Percentiles rank a stretch among this genome's conserved stretches.
These are phyloP conservation scores for Gymnocheta viridis DNA, from an alignment of 2,888 invertebrate species.

Conservation along the genomic window DNA sequence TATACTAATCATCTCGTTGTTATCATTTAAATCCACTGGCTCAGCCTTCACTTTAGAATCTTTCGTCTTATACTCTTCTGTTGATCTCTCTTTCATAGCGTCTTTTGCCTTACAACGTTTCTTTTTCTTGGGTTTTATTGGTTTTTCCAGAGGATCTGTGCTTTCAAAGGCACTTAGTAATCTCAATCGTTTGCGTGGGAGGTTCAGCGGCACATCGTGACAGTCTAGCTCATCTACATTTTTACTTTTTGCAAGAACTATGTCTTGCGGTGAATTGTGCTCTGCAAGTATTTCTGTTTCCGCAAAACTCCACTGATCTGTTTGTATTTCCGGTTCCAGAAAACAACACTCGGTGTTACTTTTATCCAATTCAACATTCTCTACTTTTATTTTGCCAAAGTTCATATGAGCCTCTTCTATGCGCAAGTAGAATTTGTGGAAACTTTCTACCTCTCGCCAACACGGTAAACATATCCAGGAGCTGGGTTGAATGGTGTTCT, in stretches of 20 bases:
- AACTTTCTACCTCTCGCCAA: slow-evolving; percentile 45
- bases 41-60: neutral
- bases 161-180: neutral
- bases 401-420: slow-evolving; percentile 46
- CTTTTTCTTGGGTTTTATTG: neutral
- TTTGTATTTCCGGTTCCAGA: slow-evolving; percentile 28
- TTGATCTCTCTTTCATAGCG: neutral
- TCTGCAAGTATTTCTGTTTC: slow-evolving; percentile 22
- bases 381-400: slow-evolving; percentile 40
- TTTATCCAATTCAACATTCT: neutral
- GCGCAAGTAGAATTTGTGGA: slow-evolving; percentile 59
- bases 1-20: neutral
- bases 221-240: slow-evolving; percentile 7
- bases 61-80: neutral
- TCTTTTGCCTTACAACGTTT: slow-evolving; percentile 2
- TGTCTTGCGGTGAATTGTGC: neutral
- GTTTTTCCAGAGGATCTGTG: slow-evolving; percentile 40
- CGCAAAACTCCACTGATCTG: neutral
- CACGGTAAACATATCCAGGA: slow-evolving; percentile 45
- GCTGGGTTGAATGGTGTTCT: neutral
- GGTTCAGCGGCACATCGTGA: slow-evolving; percentile 20
- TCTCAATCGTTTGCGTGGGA: neutral
- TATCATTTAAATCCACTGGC: neutral
- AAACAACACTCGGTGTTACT: neutral
- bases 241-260: neutral